Evolutionary conservation across 2,113 vertebrate species (phyloP), one percentile per base, ranked within the genome.

Genomic region (Craseonycteris thonglongyai): DNA sequence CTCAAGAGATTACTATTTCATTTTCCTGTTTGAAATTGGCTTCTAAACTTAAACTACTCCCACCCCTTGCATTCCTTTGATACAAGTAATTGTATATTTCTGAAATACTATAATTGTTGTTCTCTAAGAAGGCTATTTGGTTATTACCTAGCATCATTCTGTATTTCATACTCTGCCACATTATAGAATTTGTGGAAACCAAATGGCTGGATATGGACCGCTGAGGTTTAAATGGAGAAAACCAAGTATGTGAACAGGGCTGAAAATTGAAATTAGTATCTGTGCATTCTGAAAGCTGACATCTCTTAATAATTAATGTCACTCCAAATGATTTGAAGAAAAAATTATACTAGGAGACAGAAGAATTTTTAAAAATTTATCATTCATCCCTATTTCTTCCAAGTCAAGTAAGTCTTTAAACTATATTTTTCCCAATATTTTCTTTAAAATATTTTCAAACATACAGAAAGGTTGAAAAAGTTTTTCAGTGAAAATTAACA

Each of bases 181-280:
- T 90, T 76, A 61, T 51, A 69, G n/a, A 69, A 49, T 47, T 45
- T 16, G 1, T 89, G 6, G 69, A 76, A 58, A 58, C 15, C 40
- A 84, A 63, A 56, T 65, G 71, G 33, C n/a, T 75, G 16, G 3
- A 56, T 56, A 19, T 92, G 69, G n/a, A 21, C 30, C 26, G 49
- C 24, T 84, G 58, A 84, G 16, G 90, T 94, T 90, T 90, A 84
- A 94, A 42, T 61, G 54, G 14, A 69, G n/a, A 71, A 84, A 71
- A 69, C 84, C 0, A 69, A 84, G 54, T 35, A 78, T 33, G n/a
- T 68, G 42, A 69, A 78, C 7, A 78, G 28, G 6, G 9, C 42
- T 90, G 22, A 85, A 83, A 69, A 18, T 61, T 75, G 22, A 84
- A 84, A 42, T 49, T 68, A 94, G 63, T 68, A 69, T 35, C 58